Evolutionary conservation across 2,888 invertebrate species (phyloP), one percentile per base, ranked within the genome.

Genomic region (Rhamphomyia laevipes): DNA sequence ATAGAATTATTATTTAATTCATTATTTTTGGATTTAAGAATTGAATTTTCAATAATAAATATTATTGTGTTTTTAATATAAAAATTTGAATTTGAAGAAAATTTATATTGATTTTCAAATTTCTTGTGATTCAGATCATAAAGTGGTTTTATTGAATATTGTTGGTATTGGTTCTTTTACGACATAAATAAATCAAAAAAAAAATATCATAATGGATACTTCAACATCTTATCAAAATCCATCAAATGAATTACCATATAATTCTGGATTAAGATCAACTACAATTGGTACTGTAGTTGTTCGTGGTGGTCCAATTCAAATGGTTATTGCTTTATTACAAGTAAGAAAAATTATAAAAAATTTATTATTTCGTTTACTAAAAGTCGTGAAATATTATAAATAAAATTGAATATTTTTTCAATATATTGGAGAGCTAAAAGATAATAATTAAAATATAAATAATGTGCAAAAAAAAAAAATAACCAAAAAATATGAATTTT

Each of bases 281-380:
- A 90, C 90, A 58, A 84, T 92, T 62, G 89, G 89, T 69, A 91
- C 92, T 50, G 89, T 92, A 58, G 91, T 90, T 44, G 85, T 93
- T 53, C 87, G 88, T 67, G 87, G 89, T 64, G 90, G 89, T 56
- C 79, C 81, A 59, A 85, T 90, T 43, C 81, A 86, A 67, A 81
- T 92, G 63, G 87, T 92, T 63, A 85, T 93, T 62, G 91, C 91
- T 54, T 75, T 92, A 55, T 76, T 92, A 58, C 85, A 88, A 80
- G 91, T 91, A 82, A 61, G 68, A 7, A n/a, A 13, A 35, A 6
- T 13, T 13, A 5, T 2, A 35, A 35, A 35, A 35, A 67, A 49
- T 11, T 33, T 7, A 27, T 27, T 7, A 27, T 27, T 27, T 27
- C 9, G 5, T 6, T 27, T 27, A 6, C 6, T 27, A 9, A 27